Percentiles rank a stretch among this genome's conserved stretches.
phyloP scores from a whole-genome alignment of 2,797 vertebrate genomes.

The Sus cebifrons region DNA sequence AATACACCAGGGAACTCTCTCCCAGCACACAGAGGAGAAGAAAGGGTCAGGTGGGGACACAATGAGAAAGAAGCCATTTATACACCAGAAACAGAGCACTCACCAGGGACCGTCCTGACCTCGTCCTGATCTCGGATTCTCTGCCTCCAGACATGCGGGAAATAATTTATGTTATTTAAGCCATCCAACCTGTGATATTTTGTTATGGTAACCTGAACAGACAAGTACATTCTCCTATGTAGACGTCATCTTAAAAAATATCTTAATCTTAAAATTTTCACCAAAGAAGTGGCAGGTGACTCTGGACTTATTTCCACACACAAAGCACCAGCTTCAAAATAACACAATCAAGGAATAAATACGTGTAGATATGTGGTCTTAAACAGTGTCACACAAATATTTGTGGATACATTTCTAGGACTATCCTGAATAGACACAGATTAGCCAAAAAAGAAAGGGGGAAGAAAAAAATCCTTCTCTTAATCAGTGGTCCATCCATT shows the following conservation, averaged over 20 bases:
- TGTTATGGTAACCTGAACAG: background rate
- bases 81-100: background rate
- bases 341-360: background rate
- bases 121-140: background rate
- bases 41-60: background rate
- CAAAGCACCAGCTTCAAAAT: background rate
- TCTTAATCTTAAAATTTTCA: background rate
- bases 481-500: background rate
- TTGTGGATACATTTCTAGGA: background rate
- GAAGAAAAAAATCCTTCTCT: background rate
- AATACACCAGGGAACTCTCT: background rate
- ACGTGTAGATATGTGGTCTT: background rate
- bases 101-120: background rate
- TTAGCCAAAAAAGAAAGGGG: background rate
- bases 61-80: background rate
- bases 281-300: background rate
- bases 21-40: too few relatives aligned
- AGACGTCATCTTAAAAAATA: background rate
- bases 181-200: background rate
- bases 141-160: background rate
- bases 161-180: background rate
- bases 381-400: background rate
- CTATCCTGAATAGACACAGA: background rate
- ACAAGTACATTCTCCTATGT: background rate
- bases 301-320: background rate